These are phyloP conservation scores for Listrodromus nycthemerus DNA, from an alignment of 2,888 invertebrate genomes.

Conservation along the genomic window DNA sequence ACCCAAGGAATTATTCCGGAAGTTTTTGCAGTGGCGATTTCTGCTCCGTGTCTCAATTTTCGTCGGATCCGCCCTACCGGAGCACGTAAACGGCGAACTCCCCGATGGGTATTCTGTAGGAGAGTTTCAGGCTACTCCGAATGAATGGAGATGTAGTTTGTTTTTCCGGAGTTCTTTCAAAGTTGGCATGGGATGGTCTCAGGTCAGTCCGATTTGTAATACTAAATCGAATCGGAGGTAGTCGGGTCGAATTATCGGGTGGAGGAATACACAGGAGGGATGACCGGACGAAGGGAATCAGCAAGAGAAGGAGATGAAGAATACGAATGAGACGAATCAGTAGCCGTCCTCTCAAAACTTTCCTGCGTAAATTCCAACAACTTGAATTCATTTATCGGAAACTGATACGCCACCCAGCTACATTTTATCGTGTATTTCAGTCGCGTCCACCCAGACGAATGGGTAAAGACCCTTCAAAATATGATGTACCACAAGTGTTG, in stretches of 20 bases:
- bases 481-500: too few relatives aligned
- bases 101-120: background rate
- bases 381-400: background rate
- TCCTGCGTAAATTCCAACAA: background rate
- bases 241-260: conserved; percentile 42
- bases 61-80: background rate
- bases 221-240: conserved; percentile 46
- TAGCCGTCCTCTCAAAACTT: conserved; percentile 12
- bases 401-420: background rate
- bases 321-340: conserved; percentile 19
- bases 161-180: background rate
- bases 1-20: background rate
- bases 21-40: background rate
- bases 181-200: background rate
- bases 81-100: conserved; percentile 55
- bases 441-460: background rate
- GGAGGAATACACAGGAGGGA: background rate
- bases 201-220: conserved; percentile 5
- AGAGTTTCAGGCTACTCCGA: background rate
- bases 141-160: conserved; percentile 25
- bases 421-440: background rate
- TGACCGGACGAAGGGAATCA: background rate
- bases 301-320: conserved; percentile 3
- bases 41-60: background rate
- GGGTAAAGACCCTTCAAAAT: background rate